Base-by-base conservation (phyloP, 2,113 vertebrate genomes). In the Larimichthys crocea region DNA sequence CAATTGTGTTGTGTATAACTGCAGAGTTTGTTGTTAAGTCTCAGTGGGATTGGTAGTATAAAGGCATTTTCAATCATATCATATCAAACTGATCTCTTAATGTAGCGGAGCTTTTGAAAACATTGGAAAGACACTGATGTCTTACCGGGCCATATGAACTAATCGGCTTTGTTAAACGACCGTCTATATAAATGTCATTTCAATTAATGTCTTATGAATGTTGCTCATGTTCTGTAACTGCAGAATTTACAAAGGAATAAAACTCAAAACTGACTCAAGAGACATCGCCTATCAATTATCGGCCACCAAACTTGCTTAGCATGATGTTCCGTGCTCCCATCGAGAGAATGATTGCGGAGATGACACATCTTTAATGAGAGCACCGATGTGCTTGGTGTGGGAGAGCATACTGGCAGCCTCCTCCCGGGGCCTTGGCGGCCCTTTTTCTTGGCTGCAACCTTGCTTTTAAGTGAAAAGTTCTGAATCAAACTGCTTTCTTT, bases 401-500 rank as follows among this genome's bases (percentile, higher is more conserved):
- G 80, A 72, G 78, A 76, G 61, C 56, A 73, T 53, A 52, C 64
- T 83, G 61, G 55, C 67, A 74, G 42, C 31, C 75, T 84, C 69
- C 79, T 80, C 75, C 69, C 49, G 80, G 69, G 74, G 68, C 55
- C 31, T 35, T 61, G 8, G 35, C 1, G 20, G 50, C 69, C 14
- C 26, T 60, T 74, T 40, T 83, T 64, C 61, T 70, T 78, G 69
- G 68, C 76, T 69, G 42, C 29, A 85, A 61, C 61, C 31, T 73
- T 76, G 52, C 55, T 77, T 85, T 85, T 73, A 86, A 86, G 69
- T 83, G 52, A 64, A 85, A 89, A 66, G 74, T 76, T 80, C 61
- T 31, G 5, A 77, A 74, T 63, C 66, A 74, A 65, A 67, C 48
- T 5, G 31, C 52, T 76, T 46, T 68, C 62, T 79, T 80, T 73